These are phyloP conservation scores for Ceramica pisi DNA, from an alignment of 2,888 invertebrate species.

Conservation along the genomic window DNA sequence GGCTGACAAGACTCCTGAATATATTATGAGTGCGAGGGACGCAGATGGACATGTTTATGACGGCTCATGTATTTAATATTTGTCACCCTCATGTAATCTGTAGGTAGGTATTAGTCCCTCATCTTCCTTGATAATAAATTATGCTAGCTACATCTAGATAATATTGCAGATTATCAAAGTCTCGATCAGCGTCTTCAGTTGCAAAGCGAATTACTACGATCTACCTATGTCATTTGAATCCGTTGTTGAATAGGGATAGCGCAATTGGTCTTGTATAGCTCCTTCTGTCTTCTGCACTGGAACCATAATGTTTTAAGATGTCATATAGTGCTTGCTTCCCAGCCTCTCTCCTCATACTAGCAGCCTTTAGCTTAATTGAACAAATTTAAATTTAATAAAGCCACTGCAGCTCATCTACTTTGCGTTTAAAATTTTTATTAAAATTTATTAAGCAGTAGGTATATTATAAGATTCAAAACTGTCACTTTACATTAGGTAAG, in stretches of 20 bases:
- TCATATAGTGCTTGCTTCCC: not conserved
- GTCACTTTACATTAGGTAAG: not conserved
- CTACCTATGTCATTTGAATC: too few relatives aligned
- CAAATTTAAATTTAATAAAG: too few relatives aligned
- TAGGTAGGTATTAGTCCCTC: not conserved
- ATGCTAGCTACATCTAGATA: not conserved
- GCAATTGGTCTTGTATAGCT: too few relatives aligned
- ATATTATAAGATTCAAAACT: too few relatives aligned
- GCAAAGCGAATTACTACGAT: too few relatives aligned
- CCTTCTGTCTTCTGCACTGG: too few relatives aligned
- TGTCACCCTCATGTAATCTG: not conserved
- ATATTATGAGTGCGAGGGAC: constrained; percentile 26
- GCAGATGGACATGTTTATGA: not conserved
- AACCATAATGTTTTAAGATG: too few relatives aligned
- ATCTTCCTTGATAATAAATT: not conserved
- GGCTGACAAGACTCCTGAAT: constrained; percentile 19
- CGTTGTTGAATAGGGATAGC: too few relatives aligned
- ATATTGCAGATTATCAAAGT: not conserved
- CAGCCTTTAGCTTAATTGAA: not conserved
- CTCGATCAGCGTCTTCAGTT: too few relatives aligned
- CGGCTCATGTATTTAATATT: constrained; percentile 23
- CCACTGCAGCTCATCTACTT: too few relatives aligned
- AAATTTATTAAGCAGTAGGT: too few relatives aligned
- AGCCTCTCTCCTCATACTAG: not conserved
- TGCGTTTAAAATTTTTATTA: too few relatives aligned